phyloP scores from a whole-genome alignment of 2,797 vertebrate genomes.

The Danio choprae region DNA sequence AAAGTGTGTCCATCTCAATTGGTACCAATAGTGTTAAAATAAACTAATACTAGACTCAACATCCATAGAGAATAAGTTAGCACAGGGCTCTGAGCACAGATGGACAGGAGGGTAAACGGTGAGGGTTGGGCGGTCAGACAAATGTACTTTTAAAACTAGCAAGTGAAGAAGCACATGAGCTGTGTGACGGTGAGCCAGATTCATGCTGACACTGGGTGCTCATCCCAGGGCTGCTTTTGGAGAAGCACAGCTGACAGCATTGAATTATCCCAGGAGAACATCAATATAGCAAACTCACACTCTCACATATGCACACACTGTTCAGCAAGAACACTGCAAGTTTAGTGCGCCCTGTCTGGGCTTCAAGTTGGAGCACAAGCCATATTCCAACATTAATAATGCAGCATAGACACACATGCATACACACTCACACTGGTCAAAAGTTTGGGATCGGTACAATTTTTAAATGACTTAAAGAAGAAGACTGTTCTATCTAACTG shows the following conservation, averaged over 20 bases:
- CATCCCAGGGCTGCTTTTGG: constrained; percentile 72
- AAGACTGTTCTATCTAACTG: too few species aligned
- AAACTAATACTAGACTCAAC: neutral
- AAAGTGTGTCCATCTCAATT: too few species aligned
- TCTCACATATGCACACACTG: constrained; percentile 29
- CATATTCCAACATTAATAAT: constrained; percentile 54
- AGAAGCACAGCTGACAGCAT: constrained; percentile 76
- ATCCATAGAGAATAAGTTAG: neutral
- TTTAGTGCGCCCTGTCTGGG: constrained; percentile 32
- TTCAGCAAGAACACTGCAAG: constrained; percentile 32
- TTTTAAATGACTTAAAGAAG: too few species aligned
- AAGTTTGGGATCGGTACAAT: too few species aligned
- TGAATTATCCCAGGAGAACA: constrained; percentile 67
- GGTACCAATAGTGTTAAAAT: too few species aligned
- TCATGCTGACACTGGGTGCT: constrained; percentile 72
- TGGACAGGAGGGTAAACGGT: constrained; percentile 60
- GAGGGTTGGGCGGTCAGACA: constrained; percentile 32
- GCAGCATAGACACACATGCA: constrained; percentile 35
- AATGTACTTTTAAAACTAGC: constrained; percentile 41
- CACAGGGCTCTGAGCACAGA: constrained; percentile 53
- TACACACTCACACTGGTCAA: constrained; percentile 17
- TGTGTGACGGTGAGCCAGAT: constrained; percentile 78
- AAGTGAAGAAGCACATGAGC: constrained; percentile 55
- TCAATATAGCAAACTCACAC: constrained; percentile 53
- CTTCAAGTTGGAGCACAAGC: constrained; percentile 31